Percentiles rank a stretch among this genome's conserved stretches.
Conservation (phyloP, 2,888 invertebrate genomes). For the Cheilosia scutellata region DNA sequence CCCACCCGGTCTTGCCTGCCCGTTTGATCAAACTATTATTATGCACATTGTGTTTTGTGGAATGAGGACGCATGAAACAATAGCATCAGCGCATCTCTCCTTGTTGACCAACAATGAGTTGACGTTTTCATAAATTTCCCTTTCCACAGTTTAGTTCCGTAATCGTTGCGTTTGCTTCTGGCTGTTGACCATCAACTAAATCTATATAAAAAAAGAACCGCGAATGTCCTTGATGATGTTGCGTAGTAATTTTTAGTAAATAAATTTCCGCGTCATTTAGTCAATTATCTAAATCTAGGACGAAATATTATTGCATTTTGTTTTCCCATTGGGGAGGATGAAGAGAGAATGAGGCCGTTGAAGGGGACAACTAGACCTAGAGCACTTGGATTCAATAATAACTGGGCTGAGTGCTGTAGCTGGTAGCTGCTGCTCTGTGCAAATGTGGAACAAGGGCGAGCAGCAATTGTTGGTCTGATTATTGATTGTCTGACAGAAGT, state of each 20-base stretch:
- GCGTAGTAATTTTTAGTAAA: slow-evolving; percentile 48
- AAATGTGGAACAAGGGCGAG: slow-evolving; percentile 71
- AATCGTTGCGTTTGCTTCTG: slow-evolving; percentile 30
- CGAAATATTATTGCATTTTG: slow-evolving; percentile 49
- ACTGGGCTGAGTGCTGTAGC: slow-evolving; percentile 57
- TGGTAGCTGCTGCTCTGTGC: slow-evolving; percentile 9
- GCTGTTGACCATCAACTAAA: slow-evolving; percentile 45
- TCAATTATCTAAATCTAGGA: slow-evolving; percentile 54
- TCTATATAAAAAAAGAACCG: neutral
- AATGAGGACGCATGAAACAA: slow-evolving; percentile 18
- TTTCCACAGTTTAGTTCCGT: slow-evolving; percentile 36
- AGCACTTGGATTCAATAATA: slow-evolving; percentile 64
- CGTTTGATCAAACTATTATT: slow-evolving; percentile 28
- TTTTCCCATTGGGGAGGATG: neutral
- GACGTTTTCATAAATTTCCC: slow-evolving; percentile 31
- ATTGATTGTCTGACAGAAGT: slow-evolving; percentile 69
- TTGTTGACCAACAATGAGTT: slow-evolving; percentile 67
- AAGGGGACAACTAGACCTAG: slow-evolving; percentile 7
- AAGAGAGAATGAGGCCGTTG: neutral
- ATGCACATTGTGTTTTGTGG: neutral
- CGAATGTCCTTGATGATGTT: slow-evolving; percentile 56
- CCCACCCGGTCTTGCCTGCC: neutral
- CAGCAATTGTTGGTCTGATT: slow-evolving; percentile 59
- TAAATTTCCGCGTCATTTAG: slow-evolving; percentile 30
- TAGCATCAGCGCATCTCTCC: slow-evolving; percentile 14